phyloP scores from a whole-genome alignment of 2,113 vertebrate species.

The Corythaixoides concolor region DNA sequence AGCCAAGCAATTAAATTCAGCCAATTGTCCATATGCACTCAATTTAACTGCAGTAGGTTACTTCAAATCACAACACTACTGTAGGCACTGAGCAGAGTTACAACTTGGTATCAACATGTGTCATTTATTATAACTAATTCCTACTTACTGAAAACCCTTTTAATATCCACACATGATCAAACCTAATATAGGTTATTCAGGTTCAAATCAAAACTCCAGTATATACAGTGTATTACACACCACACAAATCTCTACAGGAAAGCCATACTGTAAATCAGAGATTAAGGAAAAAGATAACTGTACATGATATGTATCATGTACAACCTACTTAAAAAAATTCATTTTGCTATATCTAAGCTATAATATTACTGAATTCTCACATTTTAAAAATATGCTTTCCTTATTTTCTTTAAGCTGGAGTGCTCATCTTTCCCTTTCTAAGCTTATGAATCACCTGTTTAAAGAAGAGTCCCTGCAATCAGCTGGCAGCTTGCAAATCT shows the following conservation, averaged over 20 bases:
- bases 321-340: neutral
- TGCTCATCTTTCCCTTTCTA: neutral
- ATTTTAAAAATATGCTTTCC: neutral
- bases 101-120: neutral
- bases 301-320: neutral
- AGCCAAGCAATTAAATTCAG: neutral
- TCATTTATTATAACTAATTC: slow-evolving; percentile 4
- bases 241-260: neutral
- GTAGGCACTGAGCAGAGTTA: neutral
- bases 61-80: neutral
- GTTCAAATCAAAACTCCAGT: slow-evolving; percentile 1
- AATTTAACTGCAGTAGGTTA: neutral
- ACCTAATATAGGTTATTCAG: neutral
- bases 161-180: slow-evolving; percentile 11
- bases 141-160: slow-evolving; percentile 3
- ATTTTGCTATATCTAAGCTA: neutral
- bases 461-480: fast-evolving
- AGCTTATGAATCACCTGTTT: neutral
- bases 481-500: neutral
- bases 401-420: neutral
- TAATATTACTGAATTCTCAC: neutral
- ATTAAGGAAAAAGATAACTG: neutral
- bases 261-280: neutral
- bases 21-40: neutral
- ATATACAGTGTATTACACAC: neutral